Base-by-base conservation (phyloP, 2,888 invertebrate genomes). In the Prostheceraeus crozeri region DNA sequence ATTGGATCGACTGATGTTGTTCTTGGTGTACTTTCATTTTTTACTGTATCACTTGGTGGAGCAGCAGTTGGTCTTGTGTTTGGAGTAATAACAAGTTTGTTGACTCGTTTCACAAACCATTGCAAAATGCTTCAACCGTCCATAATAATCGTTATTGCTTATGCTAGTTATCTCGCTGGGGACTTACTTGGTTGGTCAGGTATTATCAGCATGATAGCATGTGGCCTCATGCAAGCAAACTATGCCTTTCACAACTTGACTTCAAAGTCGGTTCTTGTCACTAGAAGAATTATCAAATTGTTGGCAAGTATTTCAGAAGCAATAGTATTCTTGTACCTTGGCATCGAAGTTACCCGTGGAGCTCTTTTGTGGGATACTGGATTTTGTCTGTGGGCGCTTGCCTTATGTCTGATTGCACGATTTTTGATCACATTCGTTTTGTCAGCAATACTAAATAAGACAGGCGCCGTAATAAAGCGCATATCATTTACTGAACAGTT, bases 121-220 rank as follows among this genome's bases (percentile, higher is more conserved):
- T 64, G 61, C 61, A 71, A 70, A 65, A 81, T 81, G 40, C 78
- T 80, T 8, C 81, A 81, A 65, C 81, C 81, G 0, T 70, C 81
- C 25, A 74, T 79, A 1, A 69, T 81, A 55, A 75, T 80, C 59
- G 77, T 77, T 30, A 71, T 80, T 67, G 80, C 81, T 11, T 81
- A 81, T 65, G 67, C 80, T 25, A 72, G 80, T 1, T 81, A 80
- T 65, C 70, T 81, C 8, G 67, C 75, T 35, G 78, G 80, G 1
- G 81, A 81, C 67, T 67, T 81, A 65, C 78, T 82, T 66, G 79
- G 80, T 61, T 80, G 80, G 66, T 81, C 81, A 3, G 81, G 81
- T 35, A 80, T 81, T 62, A 80, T 81, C 69, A 79, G 79, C 63
- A 75, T 80, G 16, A 81, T 81, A 35, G 77, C 75, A 11, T 81